These are phyloP conservation scores for Odontamblyopus lacepedii DNA, from an alignment of 2,797 vertebrate species.

Conservation along the genomic window DNA sequence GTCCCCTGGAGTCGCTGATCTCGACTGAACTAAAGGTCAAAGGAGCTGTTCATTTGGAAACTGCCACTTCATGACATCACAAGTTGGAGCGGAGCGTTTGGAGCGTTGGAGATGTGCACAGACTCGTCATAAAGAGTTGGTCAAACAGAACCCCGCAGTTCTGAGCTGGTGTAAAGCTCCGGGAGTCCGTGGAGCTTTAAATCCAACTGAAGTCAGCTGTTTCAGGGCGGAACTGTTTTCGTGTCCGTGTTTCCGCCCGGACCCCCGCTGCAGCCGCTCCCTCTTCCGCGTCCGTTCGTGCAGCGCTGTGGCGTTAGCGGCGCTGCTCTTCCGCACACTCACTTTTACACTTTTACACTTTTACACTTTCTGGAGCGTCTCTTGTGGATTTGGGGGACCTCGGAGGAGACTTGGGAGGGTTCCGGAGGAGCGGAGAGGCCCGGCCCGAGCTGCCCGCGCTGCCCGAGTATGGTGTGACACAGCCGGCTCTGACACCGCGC, in stretches of 20 bases:
- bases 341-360: background rate
- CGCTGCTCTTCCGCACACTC: background rate
- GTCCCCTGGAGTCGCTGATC: too few species aligned
- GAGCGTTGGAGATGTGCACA: too few species aligned
- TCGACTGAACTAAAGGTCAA: too few species aligned
- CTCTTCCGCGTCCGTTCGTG: background rate
- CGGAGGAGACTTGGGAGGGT: background rate
- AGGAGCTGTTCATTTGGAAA: too few species aligned
- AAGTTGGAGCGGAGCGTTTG: too few species aligned
- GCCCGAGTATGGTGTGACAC: background rate
- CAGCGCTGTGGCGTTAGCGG: background rate
- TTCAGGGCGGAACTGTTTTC: background rate
- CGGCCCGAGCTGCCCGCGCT: too few species aligned
- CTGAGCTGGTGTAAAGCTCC: too few species aligned
- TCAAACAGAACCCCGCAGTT: too few species aligned
- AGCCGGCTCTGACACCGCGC: background rate
- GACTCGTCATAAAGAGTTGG: too few species aligned
- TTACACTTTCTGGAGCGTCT: background rate
- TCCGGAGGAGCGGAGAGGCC: background rate
- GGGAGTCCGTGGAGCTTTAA: too few species aligned
- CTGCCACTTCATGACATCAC: too few species aligned
- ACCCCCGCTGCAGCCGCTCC: background rate
- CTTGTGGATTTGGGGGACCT: background rate
- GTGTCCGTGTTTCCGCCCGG: background rate
- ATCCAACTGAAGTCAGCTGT: background rate